Evolutionary conservation across 2,797 vertebrate genomes (phyloP), one percentile per base, ranked within the genome.

Genomic region (Mus spretus): DNA sequence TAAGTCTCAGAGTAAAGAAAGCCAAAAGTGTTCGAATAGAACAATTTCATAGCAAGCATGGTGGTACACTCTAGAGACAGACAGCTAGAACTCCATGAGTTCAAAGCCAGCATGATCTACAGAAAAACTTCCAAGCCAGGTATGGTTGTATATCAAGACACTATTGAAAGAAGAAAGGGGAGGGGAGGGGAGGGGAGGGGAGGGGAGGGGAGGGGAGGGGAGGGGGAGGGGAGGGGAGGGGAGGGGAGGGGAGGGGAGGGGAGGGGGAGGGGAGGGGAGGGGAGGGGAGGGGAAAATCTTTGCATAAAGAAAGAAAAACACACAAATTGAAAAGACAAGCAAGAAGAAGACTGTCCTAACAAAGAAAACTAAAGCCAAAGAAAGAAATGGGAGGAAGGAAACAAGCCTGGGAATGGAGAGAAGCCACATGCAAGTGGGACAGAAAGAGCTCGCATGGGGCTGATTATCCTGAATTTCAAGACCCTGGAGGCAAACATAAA

Each of bases 381-480:
- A 84, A 90, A 75, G 24, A 53, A 81, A 81, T 61, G 59, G 53
- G 78, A 53, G 12, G 47, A 37, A 67, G 19, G 67, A 85, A 74
- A 53, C 31, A 53, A 88, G 7, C 8, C 47, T 24, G 37, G n/a
- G 40, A 37, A 85, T 72, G 89, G 67, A 93, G 95, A 57, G 26
- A 37, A 40, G 0, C 13, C 4, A 0, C 2, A 22, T 24, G 8
- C 55, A 34, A 5, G 6, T 20, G 90, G 24, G 19, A 80, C 9
- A 83, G 75, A 89, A 90, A 37, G 93, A 12, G 85, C 11, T 87
- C 50, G 47, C 11, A 84, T 78, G 70, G 77, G 55, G 26, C 26
- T 96, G 94, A 81, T 90, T n/a, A 83, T 44, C 63, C 88, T 53
- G 59, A 94, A 93, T 96, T 67, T 90, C 53, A 90, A 83, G 89